Evolutionary conservation across 2,113 vertebrate genomes (phyloP).

Genomic region (Eptatretus burgeri): DNA sequence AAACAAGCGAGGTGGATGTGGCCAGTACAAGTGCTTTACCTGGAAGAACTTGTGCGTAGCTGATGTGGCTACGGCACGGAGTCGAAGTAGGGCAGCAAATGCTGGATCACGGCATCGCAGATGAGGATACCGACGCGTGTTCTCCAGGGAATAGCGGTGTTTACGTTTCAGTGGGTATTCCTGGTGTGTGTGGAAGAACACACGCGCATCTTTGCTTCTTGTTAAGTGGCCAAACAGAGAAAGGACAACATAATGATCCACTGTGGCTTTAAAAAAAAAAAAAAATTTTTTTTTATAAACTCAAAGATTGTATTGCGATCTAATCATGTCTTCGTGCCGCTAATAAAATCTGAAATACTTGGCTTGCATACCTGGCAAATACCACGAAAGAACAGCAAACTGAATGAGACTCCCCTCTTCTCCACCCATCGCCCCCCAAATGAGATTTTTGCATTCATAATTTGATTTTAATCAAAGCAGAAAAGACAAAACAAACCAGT

Average conservation of each 20-base stretch:
- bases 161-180: constrained; percentile 56
- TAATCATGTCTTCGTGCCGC: not conserved
- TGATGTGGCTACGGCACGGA: constrained; percentile 50
- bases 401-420: not conserved
- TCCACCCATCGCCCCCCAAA: not conserved
- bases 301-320: too few species aligned
- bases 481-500: constrained; percentile 21
- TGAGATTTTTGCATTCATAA: not conserved
- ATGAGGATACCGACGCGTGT: constrained; percentile 52
- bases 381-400: not conserved
- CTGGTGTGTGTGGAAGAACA: constrained; percentile 15
- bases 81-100: constrained; percentile 37
- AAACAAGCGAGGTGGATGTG: too few species aligned
- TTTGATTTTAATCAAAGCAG: not conserved
- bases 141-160: constrained; percentile 35
- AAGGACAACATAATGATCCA: too few species aligned
- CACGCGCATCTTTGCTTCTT: not conserved
- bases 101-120: constrained; percentile 42
- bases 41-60: constrained; percentile 54
- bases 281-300: too few species aligned
- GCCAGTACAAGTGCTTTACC: constrained; percentile 18
- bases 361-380: not conserved
- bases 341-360: not conserved
- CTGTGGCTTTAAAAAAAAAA: too few species aligned
- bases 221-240: too few species aligned